Evolutionary conservation across 1,140 invertebrate species (phyloP).

Genomic region (Cydia fagiglandana): DNA sequence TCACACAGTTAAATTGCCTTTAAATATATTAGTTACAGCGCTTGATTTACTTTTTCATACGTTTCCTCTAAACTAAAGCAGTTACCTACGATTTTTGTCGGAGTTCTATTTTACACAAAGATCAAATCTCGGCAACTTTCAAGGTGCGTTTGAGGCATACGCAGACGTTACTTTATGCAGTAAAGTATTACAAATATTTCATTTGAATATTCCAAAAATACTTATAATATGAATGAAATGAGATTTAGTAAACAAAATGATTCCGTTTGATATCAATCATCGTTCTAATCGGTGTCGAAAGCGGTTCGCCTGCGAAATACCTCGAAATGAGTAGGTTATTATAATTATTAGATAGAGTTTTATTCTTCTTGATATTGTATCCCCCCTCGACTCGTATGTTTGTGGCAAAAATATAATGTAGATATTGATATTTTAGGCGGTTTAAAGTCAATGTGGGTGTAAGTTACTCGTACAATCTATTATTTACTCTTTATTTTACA

Average conservation of each 20-base stretch:
- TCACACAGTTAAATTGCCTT: no score
- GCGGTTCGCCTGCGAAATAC: not conserved
- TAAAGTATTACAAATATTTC: no score
- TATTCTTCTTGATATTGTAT: not conserved
- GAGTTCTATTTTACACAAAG: not conserved
- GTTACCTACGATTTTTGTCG: not conserved
- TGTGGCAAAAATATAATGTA: constrained; percentile 3
- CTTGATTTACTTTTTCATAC: no score
- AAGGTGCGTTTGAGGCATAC: not conserved
- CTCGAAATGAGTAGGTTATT: not conserved
- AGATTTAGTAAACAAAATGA: no score
- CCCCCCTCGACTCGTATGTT: not conserved
- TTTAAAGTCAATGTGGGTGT: not conserved
- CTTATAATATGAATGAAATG: no score
- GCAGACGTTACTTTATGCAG: not conserved
- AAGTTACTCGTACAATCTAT: not conserved
- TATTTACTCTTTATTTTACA: not conserved
- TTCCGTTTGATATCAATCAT: no score
- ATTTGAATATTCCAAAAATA: no score
- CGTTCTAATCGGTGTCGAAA: not conserved
- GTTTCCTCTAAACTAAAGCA: not conserved
- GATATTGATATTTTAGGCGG: not conserved
- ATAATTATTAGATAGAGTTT: not conserved
- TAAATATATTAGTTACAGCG: no score
- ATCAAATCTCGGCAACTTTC: not conserved